A percentile compares a stretch with the other conserved stretches of the same genome.
phyloP scores from a whole-genome alignment of 2,797 vertebrate genomes.

The Cirrhinus mrigala region DNA sequence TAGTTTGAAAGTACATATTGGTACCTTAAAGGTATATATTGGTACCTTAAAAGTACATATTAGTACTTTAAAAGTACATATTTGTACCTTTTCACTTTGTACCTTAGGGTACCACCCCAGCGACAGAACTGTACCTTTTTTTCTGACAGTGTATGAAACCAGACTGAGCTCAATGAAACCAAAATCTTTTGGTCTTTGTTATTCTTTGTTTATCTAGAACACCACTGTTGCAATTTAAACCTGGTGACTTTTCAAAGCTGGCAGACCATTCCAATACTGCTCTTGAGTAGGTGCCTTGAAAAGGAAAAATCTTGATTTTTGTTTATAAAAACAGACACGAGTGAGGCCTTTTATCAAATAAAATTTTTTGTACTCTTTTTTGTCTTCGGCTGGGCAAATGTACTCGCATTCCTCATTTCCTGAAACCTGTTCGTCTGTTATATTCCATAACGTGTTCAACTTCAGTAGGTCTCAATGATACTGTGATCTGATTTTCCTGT shows the following conservation, averaged over 20 bases:
- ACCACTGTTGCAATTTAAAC: not conserved
- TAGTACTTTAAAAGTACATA: no score
- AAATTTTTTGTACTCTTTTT: not conserved
- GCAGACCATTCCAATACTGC: not conserved
- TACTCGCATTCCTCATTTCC: not conserved
- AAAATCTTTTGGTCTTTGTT: not conserved
- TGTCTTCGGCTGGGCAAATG: not conserved
- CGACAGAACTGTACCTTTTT: no score
- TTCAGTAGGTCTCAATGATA: not conserved
- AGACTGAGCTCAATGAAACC: not conserved
- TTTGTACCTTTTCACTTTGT: no score
- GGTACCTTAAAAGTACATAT: no score
- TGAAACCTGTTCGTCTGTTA: not conserved
- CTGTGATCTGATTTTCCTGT: not conserved
- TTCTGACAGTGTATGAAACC: no score
- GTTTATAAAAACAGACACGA: not conserved
- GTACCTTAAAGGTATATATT: no score
- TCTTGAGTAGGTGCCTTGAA: not conserved
- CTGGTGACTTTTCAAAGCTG: not conserved
- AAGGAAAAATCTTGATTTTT: not conserved
- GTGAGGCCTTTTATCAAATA: not conserved
- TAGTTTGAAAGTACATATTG: no score
- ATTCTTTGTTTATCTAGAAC: not conserved
- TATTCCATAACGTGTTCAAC: not conserved
- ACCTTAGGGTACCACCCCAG: no score